Evolutionary conservation across 1,140 invertebrate genomes (phyloP).

Genomic region (Lasioglossum baleicum): DNA sequence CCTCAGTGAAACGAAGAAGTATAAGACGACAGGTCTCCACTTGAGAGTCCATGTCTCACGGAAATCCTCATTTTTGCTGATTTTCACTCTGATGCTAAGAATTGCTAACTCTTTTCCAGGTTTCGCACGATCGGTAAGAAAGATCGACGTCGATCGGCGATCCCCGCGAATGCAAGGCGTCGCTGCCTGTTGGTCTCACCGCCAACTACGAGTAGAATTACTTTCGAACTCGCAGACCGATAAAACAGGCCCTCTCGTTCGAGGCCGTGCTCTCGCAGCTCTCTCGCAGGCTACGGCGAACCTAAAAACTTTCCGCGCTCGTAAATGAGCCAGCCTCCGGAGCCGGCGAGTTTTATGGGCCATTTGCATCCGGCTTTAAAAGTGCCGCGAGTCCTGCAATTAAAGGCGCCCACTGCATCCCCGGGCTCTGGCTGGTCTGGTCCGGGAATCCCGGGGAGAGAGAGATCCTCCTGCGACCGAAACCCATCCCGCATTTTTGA

Average conservation of each 20-base stretch:
- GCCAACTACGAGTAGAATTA: slow-evolving; percentile 71
- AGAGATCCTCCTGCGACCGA: slow-evolving; percentile 12
- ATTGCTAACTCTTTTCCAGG: too few species aligned
- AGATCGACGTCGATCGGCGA: too few species aligned
- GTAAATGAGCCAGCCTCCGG: slow-evolving; percentile 69
- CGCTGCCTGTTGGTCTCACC: slow-evolving; percentile 62
- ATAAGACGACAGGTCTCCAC: too few species aligned
- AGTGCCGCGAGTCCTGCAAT: slow-evolving; percentile 73
- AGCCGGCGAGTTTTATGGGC: slow-evolving; percentile 73
- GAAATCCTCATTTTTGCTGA: too few species aligned
- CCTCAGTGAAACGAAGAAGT: too few species aligned
- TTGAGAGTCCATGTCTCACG: too few species aligned
- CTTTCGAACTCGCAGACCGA: slow-evolving; percentile 73
- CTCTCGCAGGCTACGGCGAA: slow-evolving; percentile 21
- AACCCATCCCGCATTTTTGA: slow-evolving; percentile 29
- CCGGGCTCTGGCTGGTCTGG: neutral
- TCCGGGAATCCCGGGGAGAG: neutral
- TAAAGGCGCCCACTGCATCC: slow-evolving; percentile 72
- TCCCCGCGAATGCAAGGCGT: slow-evolving; percentile 47
- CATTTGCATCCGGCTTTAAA: slow-evolving; percentile 77
- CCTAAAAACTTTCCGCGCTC: slow-evolving; percentile 73
- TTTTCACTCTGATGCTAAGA: too few species aligned
- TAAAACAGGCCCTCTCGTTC: slow-evolving; percentile 69
- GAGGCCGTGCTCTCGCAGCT: slow-evolving; percentile 7
- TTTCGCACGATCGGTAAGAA: too few species aligned